Conservation (phyloP, 1,140 invertebrate genomes). For the Lasioglossum albipes region DNA sequence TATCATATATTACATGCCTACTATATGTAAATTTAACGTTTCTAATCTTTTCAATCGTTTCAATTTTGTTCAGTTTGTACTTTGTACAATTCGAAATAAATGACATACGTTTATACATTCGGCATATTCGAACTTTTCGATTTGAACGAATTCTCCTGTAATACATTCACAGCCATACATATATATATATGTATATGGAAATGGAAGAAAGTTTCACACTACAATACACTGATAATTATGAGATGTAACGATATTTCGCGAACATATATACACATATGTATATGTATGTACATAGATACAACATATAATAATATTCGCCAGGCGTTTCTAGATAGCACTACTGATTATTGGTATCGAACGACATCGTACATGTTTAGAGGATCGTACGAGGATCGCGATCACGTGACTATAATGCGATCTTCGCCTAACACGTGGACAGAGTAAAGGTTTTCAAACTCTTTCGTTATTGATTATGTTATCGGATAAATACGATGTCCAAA, state of each 20-base stretch:
- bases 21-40: background rate
- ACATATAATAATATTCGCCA: background rate
- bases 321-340: too few relatives aligned
- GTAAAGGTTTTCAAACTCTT: constrained; percentile 25
- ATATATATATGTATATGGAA: too few relatives aligned
- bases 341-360: background rate
- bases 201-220: background rate
- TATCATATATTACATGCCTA: too few relatives aligned
- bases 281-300: background rate
- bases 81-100: too few relatives aligned
- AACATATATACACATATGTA: too few relatives aligned
- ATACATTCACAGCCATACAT: background rate
- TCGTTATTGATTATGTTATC: constrained; percentile 4
- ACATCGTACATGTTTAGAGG: constrained; percentile 2
- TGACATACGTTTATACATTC: too few relatives aligned
- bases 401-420: constrained; percentile 39
- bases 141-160: too few relatives aligned
- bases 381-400: constrained; percentile 32
- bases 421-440: constrained; percentile 36
- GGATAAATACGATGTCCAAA: background rate
- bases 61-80: too few relatives aligned
- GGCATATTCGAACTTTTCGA: too few relatives aligned
- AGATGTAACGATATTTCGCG: background rate
- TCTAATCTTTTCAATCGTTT: background rate
- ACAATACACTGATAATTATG: background rate